Evolutionary conservation across 2,797 vertebrate species (phyloP).

Genomic region (Sebastes oblongus): DNA sequence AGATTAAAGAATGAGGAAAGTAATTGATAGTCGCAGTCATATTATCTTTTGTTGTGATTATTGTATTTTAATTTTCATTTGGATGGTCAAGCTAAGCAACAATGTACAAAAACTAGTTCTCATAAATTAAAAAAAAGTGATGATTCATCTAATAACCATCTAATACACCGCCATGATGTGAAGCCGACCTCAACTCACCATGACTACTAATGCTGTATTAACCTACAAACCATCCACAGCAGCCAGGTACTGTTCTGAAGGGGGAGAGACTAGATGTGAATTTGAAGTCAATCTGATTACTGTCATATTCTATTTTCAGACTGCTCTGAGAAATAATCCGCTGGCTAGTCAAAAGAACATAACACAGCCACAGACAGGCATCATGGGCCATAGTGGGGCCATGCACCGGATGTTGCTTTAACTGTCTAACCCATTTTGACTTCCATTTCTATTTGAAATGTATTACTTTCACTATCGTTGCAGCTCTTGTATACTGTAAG

Average conservation of each 20-base stretch:
- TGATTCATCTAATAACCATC: constrained; percentile 7
- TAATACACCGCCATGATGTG: background rate
- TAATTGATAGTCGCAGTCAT: background rate
- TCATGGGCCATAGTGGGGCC: background rate
- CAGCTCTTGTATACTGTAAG: no score
- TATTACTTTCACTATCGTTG: background rate
- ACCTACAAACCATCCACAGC: constrained; percentile 64
- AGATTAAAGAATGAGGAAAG: background rate
- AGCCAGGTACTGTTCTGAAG: constrained; percentile 12
- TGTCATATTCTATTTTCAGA: constrained; percentile 43
- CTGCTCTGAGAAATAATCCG: constrained; percentile 31
- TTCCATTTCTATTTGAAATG: constrained; percentile 10
- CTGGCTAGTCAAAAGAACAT: constrained; percentile 9
- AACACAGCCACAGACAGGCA: background rate
- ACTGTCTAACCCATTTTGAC: background rate
- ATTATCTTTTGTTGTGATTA: background rate
- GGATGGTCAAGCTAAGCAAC: background rate
- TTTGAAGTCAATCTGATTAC: constrained; percentile 52
- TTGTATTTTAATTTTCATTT: background rate
- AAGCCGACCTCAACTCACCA: constrained; percentile 29
- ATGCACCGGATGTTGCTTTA: background rate
- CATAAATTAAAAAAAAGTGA: background rate
- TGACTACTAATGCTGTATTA: constrained; percentile 72
- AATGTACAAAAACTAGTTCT: background rate
- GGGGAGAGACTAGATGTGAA: constrained; percentile 30